Percentiles rank a stretch among this genome's conserved stretches.
These are phyloP conservation scores for Netelia melanura DNA, from an alignment of 2,888 invertebrate genomes.

Conservation along the genomic window DNA sequence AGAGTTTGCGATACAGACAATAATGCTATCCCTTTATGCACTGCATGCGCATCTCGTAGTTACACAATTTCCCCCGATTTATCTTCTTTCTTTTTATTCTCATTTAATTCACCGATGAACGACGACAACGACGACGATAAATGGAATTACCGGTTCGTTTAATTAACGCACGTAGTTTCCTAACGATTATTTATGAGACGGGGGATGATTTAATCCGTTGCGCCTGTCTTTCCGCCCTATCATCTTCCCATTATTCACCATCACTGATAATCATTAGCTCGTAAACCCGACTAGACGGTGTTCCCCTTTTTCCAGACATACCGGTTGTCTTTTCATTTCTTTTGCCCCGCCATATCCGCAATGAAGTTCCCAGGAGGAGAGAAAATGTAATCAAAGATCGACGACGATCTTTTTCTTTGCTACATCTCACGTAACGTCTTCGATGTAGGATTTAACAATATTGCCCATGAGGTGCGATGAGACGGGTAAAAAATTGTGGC, in stretches of 20 bases:
- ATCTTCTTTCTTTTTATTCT: constrained; percentile 28
- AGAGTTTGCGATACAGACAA: constrained; percentile 21
- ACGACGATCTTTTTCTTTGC: background rate
- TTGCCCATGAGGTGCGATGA: constrained; percentile 13
- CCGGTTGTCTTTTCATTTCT: background rate
- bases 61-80: constrained; percentile 14
- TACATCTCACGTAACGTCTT: background rate
- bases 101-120: background rate
- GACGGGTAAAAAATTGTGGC: constrained; percentile 42
- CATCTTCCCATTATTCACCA: constrained; percentile 37
- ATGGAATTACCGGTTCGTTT: constrained; percentile 53
- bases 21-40: background rate
- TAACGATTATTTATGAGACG: constrained; percentile 50
- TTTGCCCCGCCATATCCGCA: background rate
- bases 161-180: constrained; percentile 33
- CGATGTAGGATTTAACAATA: constrained; percentile 28
- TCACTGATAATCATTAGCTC: constrained; percentile 50
- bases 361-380: constrained; percentile 5
- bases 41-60: constrained; percentile 1
- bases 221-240: constrained; percentile 22
- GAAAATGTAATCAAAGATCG: constrained; percentile 27
- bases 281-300: constrained; percentile 13
- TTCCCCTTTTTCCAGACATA: background rate
- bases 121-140: constrained; percentile 11
- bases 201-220: constrained; percentile 36